Conservation (phyloP, 2,113 vertebrate species). For the Paralichthys olivaceus region DNA sequence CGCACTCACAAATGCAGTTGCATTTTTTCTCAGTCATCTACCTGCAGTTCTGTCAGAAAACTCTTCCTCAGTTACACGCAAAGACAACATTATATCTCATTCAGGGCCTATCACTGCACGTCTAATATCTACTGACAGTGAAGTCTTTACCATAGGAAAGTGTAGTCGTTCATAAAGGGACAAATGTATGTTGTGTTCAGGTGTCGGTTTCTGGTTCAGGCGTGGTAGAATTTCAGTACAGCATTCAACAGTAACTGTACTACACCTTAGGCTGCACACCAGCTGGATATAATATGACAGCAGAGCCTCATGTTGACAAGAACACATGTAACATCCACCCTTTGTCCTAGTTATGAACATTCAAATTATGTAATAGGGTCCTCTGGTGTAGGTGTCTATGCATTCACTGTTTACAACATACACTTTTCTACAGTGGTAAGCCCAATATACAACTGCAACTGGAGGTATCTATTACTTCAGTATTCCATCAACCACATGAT, state of each 20-base stretch:
- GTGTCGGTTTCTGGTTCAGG: neutral
- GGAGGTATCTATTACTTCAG: no score
- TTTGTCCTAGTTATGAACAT: neutral
- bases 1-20: no score
- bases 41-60: no score
- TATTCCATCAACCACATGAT: no score
- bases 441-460: neutral
- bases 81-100: no score
- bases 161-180: neutral
- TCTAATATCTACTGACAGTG: no score
- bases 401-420: no score
- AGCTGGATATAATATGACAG: constrained; percentile 2
- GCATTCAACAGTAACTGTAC: constrained; percentile 1
- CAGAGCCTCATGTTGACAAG: constrained; percentile 14
- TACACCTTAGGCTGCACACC: neutral
- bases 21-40: no score
- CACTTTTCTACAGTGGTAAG: no score
- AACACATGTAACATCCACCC: constrained; percentile 4
- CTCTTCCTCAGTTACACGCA: no score
- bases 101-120: no score
- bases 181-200: neutral
- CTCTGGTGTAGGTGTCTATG: neutral
- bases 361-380: constrained; percentile 10
- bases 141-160: neutral
- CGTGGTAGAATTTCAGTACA: constrained; percentile 5